Evolutionary conservation across 2,797 vertebrate species (phyloP), one percentile per base, ranked within the genome.

Genomic region (Hemitrygon akajei): DNA sequence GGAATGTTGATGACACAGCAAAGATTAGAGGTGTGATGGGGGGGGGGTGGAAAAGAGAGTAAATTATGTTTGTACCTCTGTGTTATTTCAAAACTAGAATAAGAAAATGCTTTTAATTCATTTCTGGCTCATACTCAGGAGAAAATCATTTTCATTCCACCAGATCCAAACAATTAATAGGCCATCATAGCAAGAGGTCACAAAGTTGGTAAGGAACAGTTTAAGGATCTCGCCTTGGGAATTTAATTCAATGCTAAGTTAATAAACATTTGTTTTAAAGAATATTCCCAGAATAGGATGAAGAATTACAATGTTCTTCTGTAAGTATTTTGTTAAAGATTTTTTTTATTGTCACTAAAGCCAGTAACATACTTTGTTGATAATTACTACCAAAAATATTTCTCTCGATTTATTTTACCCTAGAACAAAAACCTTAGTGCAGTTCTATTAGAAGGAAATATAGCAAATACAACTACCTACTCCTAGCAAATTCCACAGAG

Each of bases 381-480:
- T n/a, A 63, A n/a, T 60, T 63, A 63, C 58, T 63, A 87, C 4
- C 56, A 25, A 87, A 87, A 11, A 5, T n/a, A 63, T 58, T 63
- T 84, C 40, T 25, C 9, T 82, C 47, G 7, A 11, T 40, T 56
- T 47, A 34, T 37, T 84, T 84, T 30, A 22, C 27, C 40, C 20
- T 56, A 27, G 80, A 40, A 20, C 7, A 20, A 82, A 82, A 47
- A 40, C 56, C 10, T 79, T 47, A 56, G 56, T 7, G 11, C 40
- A 25, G 22, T 47, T 11, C 47, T 47, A 47, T 47, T 71, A 71
- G 11, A 75, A 75, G 25, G 6, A 75, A 7, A 27, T 94, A 97
- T 97, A 95, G 96, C 97, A 94, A 98, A 98, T 94, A 98, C 97
- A 95, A 98, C 96, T 99, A 98, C 98, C 98, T 99, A 96, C 95